A percentile compares a stretch with the other conserved stretches of the same genome.
phyloP scores from a whole-genome alignment of 2,888 invertebrate species.

The Volucella inanis region DNA sequence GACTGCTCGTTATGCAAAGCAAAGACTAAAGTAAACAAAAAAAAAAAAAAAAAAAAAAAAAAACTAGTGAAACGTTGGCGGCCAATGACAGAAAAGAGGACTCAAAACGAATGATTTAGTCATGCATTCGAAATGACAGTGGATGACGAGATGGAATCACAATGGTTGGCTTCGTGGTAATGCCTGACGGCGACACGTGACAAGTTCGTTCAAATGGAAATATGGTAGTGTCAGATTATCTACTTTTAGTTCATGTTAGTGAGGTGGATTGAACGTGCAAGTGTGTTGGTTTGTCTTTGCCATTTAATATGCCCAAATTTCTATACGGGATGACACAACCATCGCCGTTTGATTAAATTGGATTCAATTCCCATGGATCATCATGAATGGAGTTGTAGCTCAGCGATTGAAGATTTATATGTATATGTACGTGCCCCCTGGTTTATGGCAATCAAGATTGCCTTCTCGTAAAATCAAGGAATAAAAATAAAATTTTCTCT shows the following conservation, averaged over 20 bases:
- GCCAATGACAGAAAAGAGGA: neutral
- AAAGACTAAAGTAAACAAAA: slow-evolving; percentile 11
- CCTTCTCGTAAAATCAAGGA: too few species aligned
- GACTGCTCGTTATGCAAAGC: slow-evolving; percentile 46
- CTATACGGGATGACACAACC: slow-evolving; percentile 34
- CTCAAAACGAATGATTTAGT: slow-evolving; percentile 12
- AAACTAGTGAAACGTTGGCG: neutral
- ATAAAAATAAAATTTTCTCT: too few species aligned
- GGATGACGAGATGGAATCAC: slow-evolving; percentile 8
- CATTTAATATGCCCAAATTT: slow-evolving; percentile 56
- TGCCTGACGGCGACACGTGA: slow-evolving; percentile 22
- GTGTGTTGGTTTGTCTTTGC: neutral
- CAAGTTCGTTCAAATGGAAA: slow-evolving; percentile 44
- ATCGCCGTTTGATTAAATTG: slow-evolving; percentile 42
- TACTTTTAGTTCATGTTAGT: neutral
- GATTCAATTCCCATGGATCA: slow-evolving; percentile 47
- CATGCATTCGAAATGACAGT: slow-evolving; percentile 44
- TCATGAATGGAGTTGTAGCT: slow-evolving; percentile 9
- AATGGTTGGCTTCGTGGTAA: too few species aligned
- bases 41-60: slow-evolving; percentile 15
- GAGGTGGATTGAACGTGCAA: neutral
- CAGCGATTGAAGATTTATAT: neutral
- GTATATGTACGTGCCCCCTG: too few species aligned
- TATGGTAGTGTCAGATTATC: slow-evolving; percentile 18
- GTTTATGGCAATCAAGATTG: too few species aligned